phyloP scores from a whole-genome alignment of 2,888 invertebrate genomes.

The Drosophila aldrichi region DNA sequence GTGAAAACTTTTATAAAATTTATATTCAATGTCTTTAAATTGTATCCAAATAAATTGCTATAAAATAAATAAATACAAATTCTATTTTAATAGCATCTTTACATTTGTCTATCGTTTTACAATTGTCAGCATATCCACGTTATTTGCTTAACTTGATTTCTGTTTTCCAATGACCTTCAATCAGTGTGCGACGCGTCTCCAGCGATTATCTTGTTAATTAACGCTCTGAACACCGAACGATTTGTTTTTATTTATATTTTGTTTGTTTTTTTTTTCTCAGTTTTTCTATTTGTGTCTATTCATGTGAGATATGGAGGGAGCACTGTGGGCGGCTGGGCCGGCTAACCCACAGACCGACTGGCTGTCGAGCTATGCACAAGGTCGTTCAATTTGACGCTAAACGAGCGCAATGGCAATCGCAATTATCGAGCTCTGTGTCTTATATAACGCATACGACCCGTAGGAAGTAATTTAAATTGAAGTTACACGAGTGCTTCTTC shows the following conservation, averaged over 20 bases:
- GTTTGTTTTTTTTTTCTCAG: not conserved
- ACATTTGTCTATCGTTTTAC: not conserved
- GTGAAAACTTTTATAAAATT: too few species aligned
- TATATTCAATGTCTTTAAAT: too few species aligned
- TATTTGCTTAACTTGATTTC: not conserved
- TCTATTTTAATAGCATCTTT: not conserved
- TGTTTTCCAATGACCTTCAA: slow-evolving; percentile 7
- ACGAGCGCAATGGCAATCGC: slow-evolving; percentile 50
- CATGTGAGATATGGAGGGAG: slow-evolving; percentile 35
- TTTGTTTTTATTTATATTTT: slow-evolving; percentile 12
- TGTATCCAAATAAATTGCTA: too few species aligned
- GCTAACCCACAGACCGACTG: slow-evolving; percentile 22
- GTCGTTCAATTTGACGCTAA: slow-evolving; percentile 52
- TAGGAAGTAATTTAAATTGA: slow-evolving; percentile 70
- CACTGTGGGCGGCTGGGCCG: slow-evolving; percentile 45
- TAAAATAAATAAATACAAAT: not conserved
- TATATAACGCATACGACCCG: slow-evolving; percentile 62
- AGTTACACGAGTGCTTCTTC: slow-evolving; percentile 47
- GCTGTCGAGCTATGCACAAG: slow-evolving; percentile 37
- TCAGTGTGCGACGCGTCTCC: slow-evolving; percentile 50
- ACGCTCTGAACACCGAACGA: slow-evolving; percentile 26
- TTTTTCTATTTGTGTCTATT: slow-evolving; percentile 21
- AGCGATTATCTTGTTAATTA: slow-evolving; percentile 77
- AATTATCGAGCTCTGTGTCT: slow-evolving; percentile 46
- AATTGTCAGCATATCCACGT: not conserved